Evolutionary conservation across 2,888 invertebrate species (phyloP), one percentile per base, ranked within the genome.

Genomic region (Acronicta psi): DNA sequence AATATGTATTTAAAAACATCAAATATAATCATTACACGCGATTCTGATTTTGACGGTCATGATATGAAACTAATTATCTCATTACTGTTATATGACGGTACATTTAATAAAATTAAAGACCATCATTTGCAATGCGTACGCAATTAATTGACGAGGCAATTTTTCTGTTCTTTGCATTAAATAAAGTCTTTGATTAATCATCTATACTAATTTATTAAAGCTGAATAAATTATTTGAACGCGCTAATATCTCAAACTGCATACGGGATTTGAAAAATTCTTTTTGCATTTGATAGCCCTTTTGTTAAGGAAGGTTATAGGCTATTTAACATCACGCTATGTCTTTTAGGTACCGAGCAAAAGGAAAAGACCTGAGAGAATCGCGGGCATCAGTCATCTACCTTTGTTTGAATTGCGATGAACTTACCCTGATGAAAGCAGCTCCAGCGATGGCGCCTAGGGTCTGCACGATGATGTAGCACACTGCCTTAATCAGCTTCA

Each of bases 391-490:
- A n/a, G n/a, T n/a, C n/a, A n/a, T n/a, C n/a, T n/a, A n/a, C n/a
- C n/a, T n/a, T n/a, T n/a, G n/a, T n/a, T n/a, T n/a, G n/a, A n/a
- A n/a, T n/a, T n/a, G n/a, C n/a, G n/a, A n/a, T n/a, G n/a, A n/a
- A 77, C 88, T 89, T 86, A 96, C 97, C 92, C 95, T 96, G 56
- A 98, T 94, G 61, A 97, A 94, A 2, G 96, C 97, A 14, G 97
- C 97, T 46, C 97, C 98, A 14, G 96, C 96, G 38, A 98, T 95
- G 3, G 97, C 98, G 0, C 98, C 98, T 16, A 97, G 86, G 66
- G 96, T 95, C 88, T 99, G 98, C 10, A 96, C 96, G 18, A 97
- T 88, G 50, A 98, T 95, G 92, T 98, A 99, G 79, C 97, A 95
- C 14, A 96, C 46, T 0, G 96, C 97, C 85, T 98, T 96, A 44